phyloP scores from a whole-genome alignment of 2,113 vertebrate genomes.

The Bujurquina vittata region DNA sequence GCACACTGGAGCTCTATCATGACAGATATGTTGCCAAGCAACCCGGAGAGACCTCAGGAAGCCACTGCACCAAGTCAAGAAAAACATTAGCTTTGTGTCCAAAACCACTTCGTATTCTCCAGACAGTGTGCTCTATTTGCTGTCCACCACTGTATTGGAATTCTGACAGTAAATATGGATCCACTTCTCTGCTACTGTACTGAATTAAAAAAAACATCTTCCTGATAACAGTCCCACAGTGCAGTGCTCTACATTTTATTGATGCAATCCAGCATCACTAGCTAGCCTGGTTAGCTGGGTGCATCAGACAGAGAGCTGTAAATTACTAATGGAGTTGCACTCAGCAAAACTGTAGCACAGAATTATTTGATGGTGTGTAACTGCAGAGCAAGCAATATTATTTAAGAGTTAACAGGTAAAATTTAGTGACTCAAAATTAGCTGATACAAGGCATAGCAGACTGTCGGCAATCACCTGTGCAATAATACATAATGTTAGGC shows the following conservation, averaged over 20 bases:
- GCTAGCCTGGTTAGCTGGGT: too few species aligned
- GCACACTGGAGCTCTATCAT: neutral
- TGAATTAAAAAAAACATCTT: neutral
- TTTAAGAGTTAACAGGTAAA: neutral
- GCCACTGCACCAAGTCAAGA: neutral
- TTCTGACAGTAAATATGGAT: neutral
- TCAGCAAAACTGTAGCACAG: neutral
- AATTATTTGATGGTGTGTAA: neutral
- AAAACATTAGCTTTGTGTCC: neutral
- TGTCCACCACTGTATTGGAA: neutral
- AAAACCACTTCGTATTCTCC: neutral
- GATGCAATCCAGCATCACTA: neutral
- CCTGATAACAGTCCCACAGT: neutral
- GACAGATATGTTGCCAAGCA: neutral
- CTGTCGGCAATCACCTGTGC: neutral
- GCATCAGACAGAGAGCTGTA: too few species aligned
- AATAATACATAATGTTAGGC: neutral
- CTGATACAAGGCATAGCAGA: neutral
- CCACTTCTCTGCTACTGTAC: neutral
- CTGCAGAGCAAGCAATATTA: neutral
- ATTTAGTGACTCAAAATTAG: neutral
- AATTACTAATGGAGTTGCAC: neutral
- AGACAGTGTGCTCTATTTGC: neutral
- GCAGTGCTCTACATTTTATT: fast-evolving
- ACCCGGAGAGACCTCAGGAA: neutral